Conservation (phyloP, 2,113 vertebrate genomes). For the Ptychochromis oligacanthus region DNA sequence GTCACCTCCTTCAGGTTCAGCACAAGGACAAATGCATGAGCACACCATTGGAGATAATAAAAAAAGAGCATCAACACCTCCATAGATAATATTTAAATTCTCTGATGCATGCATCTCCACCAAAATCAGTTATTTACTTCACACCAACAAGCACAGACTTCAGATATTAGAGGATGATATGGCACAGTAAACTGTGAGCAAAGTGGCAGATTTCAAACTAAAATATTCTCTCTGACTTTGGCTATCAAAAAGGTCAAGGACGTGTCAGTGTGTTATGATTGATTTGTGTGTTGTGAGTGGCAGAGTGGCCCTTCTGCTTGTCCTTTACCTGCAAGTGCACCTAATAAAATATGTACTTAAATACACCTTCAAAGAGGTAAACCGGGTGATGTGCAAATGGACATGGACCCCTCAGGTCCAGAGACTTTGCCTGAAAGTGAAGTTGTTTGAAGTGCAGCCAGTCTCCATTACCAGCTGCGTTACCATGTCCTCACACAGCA, state of each 20-base stretch:
- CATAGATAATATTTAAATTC: not conserved
- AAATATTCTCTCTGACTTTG: not conserved
- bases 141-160: not conserved
- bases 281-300: too few relatives aligned
- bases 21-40: not conserved
- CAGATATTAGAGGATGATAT: not conserved
- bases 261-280: not conserved
- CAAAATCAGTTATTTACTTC: not conserved
- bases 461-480: not conserved
- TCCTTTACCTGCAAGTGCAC: slow-evolving; percentile 31
- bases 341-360: not conserved
- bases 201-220: too few relatives aligned
- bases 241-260: slow-evolving; percentile 11
- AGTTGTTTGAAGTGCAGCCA: not conserved
- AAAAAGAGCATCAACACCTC: not conserved
- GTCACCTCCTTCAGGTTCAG: slow-evolving; percentile 1
- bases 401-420: not conserved
- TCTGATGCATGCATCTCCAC: not conserved
- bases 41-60: not conserved
- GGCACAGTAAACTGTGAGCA: not conserved
- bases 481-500: not conserved
- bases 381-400: not conserved
- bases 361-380: slow-evolving; percentile 12
- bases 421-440: not conserved
- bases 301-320: slow-evolving; percentile 28